Percentiles rank a stretch among this genome's conserved stretches.
Conservation (phyloP, 2,888 invertebrate genomes). For the Patella pellucida region DNA sequence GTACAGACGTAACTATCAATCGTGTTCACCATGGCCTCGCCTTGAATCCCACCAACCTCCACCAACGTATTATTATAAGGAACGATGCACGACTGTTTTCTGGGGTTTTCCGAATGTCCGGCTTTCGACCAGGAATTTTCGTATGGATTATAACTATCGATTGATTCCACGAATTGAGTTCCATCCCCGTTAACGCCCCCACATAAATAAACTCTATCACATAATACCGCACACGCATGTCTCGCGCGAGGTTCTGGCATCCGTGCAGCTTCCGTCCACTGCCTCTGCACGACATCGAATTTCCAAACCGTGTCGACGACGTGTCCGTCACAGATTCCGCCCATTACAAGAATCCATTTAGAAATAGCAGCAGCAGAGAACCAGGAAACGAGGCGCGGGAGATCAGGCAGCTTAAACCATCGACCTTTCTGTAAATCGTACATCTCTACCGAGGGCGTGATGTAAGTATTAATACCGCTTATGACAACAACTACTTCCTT, state of each 20-base stretch:
- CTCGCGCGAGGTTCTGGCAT: slow-evolving; percentile 66
- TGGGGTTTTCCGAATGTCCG: slow-evolving; percentile 65
- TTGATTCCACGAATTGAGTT: slow-evolving; percentile 59
- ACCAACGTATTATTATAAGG: slow-evolving; percentile 62
- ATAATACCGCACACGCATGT: slow-evolving; percentile 63
- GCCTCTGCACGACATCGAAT: slow-evolving; percentile 62
- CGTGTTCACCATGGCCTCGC: slow-evolving; percentile 60
- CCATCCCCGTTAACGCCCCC: slow-evolving; percentile 63
- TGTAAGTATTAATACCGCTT: slow-evolving; percentile 54
- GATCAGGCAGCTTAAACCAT: slow-evolving; percentile 63
- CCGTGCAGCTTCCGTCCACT: slow-evolving; percentile 59
- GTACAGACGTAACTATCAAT: slow-evolving; percentile 67
- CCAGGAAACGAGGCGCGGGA: slow-evolving; percentile 61
- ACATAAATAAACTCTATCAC: slow-evolving; percentile 63
- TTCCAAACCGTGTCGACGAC: slow-evolving; percentile 64
- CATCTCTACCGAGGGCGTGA: slow-evolving; percentile 64
- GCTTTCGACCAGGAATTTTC: slow-evolving; percentile 60
- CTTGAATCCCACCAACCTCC: slow-evolving; percentile 66
- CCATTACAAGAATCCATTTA: slow-evolving; percentile 66
- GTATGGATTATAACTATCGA: slow-evolving; percentile 64
- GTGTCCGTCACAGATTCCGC: slow-evolving; percentile 64
- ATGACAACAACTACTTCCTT: slow-evolving; percentile 68
- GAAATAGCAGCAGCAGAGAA: slow-evolving; percentile 62
- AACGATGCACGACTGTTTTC: slow-evolving; percentile 63
- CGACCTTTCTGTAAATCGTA: slow-evolving; percentile 67